Evolutionary conservation across 2,888 invertebrate species (phyloP).

Genomic region (Plagodis pulveraria): DNA sequence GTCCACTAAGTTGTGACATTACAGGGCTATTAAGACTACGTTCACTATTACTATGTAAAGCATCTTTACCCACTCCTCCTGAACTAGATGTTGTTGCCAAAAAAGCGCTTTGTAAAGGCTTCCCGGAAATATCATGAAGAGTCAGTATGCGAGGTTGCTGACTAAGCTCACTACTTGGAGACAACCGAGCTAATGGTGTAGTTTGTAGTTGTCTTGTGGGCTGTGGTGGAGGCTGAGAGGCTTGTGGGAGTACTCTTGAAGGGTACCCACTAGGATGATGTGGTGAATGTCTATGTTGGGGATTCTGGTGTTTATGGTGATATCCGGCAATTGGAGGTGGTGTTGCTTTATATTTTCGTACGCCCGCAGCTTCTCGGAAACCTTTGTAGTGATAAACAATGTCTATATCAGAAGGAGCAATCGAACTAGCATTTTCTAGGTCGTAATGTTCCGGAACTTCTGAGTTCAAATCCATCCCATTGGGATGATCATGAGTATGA

Average conservation of each 20-base stretch:
- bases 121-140: constrained; percentile 96
- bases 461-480: constrained; percentile 90
- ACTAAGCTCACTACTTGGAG: constrained; percentile 96
- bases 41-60: constrained; percentile 95
- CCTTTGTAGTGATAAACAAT: constrained; percentile 98
- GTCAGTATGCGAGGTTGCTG: constrained; percentile 97
- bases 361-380: constrained; percentile 93
- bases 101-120: constrained; percentile 94
- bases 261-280: constrained; percentile 91
- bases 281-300: constrained; percentile 91
- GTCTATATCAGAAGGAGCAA: constrained; percentile 98
- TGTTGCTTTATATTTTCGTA: constrained; percentile 94
- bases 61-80: constrained; percentile 94
- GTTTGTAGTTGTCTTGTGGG: constrained; percentile 91
- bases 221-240: constrained; percentile 88
- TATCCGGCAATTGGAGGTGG: constrained; percentile 92
- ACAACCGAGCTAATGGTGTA: constrained; percentile 94
- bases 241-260: constrained; percentile 89
- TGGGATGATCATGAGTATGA: constrained; percentile 89
- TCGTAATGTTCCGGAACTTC: constrained; percentile 97
- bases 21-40: constrained; percentile 96
- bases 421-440: constrained; percentile 98
- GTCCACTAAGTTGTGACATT: constrained; percentile 95
- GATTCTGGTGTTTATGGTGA: constrained; percentile 90
- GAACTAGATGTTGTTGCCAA: constrained; percentile 95